Conservation (phyloP, 2,888 invertebrate species). For the Plagiodera versicolora region DNA sequence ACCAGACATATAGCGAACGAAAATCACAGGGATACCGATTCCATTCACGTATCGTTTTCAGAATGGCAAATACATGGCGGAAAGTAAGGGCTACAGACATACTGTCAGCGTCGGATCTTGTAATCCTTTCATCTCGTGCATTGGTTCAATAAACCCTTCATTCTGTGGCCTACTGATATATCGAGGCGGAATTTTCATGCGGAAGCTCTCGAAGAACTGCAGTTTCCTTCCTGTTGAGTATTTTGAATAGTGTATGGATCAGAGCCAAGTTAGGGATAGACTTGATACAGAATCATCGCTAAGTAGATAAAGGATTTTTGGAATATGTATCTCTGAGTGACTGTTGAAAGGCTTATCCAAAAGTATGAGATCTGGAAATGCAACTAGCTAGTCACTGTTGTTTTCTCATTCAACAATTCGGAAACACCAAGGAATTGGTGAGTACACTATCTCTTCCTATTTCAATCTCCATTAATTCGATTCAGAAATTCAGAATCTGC, state of each 20-base stretch:
- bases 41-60: constrained; percentile 45
- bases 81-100: constrained; percentile 38
- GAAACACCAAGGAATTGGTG: too few relatives aligned
- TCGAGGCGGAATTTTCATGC: background rate
- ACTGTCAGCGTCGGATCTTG: constrained; percentile 46
- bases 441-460: too few relatives aligned
- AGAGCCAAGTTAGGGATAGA: too few relatives aligned
- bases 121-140: constrained; percentile 44
- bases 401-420: too few relatives aligned
- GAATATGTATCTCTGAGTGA: too few relatives aligned
- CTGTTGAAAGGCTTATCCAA: too few relatives aligned
- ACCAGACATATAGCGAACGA: constrained; percentile 11
- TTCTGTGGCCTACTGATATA: background rate
- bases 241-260: background rate
- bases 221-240: background rate
- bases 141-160: constrained; percentile 39
- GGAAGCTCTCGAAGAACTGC: background rate
- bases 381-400: too few relatives aligned
- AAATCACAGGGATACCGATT: constrained; percentile 36
- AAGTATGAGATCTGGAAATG: too few relatives aligned
- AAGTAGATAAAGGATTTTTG: too few relatives aligned
- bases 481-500: too few relatives aligned
- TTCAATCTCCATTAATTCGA: too few relatives aligned
- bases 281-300: too few relatives aligned
- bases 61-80: constrained; percentile 40